Evolutionary conservation across 2,888 invertebrate genomes (phyloP), one percentile per base, ranked within the genome.

Genomic region (Drosophila colorata): DNA sequence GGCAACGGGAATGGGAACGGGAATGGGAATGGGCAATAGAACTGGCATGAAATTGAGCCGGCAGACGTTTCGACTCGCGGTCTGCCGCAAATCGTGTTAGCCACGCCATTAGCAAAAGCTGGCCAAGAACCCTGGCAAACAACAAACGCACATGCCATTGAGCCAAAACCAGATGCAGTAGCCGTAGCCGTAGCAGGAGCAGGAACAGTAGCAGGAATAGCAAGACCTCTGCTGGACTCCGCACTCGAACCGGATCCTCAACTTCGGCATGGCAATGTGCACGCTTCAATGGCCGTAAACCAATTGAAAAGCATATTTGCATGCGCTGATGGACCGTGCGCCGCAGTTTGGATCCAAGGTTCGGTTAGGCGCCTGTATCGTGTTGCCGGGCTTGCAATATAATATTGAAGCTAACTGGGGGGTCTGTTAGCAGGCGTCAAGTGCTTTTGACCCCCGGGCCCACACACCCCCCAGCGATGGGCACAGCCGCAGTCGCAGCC

Each of bases 251-350:
- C 1, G 28, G 28, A 8, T 8, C 16, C 16, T 25, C 9, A 13
- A 28, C 28, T 4, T 20, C 23, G 47, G 58, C 65, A 59, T 43
- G 57, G 35, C 65, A 78, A 71, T 66, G 69, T 80, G 74, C 69
- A 82, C 83, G 85, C 86, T 76, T 51, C 87, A 74, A 67, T 83
- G 78, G 73, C 78, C 87, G 80, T 83, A 80, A 85, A 88, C 85
- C 85, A 86, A 88, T 88, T 83, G 84, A 85, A 84, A 83, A 77
- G 85, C 88, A 85, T 86, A 85, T 85, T 86, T 88, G 88, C 87
- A 85, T 78, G 84, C 80, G 69, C 76, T 87, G 88, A 85, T 88
- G 78, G 84, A 80, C 73, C 78, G 69, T 70, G 70, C 72, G 69
- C 69, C 65, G 61, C 68, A 74, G n/a, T 56, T 61, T 52, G 73